A percentile compares a stretch with the other conserved stretches of the same genome.
Conservation (phyloP, 2,888 invertebrate species). For the Drosophila colorata region DNA sequence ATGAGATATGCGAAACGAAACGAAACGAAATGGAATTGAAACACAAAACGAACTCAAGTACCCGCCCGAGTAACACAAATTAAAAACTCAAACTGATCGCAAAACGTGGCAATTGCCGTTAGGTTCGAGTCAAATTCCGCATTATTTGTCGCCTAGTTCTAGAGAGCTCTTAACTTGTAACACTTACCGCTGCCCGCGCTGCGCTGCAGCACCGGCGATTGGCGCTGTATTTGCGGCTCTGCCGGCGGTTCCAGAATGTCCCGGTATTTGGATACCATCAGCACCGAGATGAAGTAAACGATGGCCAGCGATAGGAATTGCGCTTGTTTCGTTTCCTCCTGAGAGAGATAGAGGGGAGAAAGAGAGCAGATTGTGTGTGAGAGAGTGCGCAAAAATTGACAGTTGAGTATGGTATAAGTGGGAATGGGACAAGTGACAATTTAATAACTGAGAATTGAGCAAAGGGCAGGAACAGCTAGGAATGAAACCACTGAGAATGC, state of each 20-base stretch:
- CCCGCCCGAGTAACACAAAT: conserved; percentile 41
- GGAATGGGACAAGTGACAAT: background rate
- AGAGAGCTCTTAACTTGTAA: conserved; percentile 9
- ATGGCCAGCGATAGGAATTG: conserved; percentile 99
- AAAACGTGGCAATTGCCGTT: conserved; percentile 26
- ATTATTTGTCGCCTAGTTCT: conserved; percentile 8
- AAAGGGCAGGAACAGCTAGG: background rate
- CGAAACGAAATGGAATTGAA: conserved; percentile 3
- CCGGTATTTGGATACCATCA: conserved; percentile 99
- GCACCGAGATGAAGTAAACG: conserved; percentile 99
- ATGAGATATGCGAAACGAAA: conserved; percentile 38
- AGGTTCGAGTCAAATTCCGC: conserved; percentile 11
- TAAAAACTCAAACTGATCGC: conserved; percentile 11
- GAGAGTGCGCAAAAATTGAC: background rate
- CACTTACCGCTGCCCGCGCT: conserved; percentile 84
- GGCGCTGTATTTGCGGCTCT: conserved; percentile 88
- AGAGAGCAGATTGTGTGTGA: background rate
- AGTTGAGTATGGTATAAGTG: background rate
- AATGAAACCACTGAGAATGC: too few relatives aligned
- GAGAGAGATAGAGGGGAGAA: background rate
- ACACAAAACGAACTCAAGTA: conserved; percentile 16
- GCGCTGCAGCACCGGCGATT: conserved; percentile 87
- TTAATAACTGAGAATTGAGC: background rate
- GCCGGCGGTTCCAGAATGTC: conserved; percentile 98
- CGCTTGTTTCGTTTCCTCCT: conserved; percentile 99